phyloP scores from a whole-genome alignment of 2,888 invertebrate species.

The Lathronympha strigana region DNA sequence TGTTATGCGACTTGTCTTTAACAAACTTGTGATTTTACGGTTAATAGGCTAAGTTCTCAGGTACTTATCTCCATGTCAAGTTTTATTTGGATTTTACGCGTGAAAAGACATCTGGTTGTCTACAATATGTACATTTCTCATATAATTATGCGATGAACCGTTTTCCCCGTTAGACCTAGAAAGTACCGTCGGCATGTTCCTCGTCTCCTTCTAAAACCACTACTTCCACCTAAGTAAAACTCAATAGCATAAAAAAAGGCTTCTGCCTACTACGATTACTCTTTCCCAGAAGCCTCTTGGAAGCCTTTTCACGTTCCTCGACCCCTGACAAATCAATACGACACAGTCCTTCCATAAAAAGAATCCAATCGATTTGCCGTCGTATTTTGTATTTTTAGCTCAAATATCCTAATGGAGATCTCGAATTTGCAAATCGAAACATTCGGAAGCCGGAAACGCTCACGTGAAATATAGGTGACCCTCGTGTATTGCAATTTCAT shows the following conservation, averaged over 20 bases:
- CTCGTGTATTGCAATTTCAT: conserved; percentile 40
- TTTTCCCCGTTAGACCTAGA: neutral
- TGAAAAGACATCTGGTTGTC: no score
- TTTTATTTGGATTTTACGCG: no score
- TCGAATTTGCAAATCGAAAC: conserved; percentile 23
- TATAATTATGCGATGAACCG: no score
- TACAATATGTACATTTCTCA: no score
- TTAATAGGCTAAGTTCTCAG: no score
- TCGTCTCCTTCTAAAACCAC: neutral
- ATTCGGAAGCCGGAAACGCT: conserved; percentile 30
- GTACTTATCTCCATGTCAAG: no score
- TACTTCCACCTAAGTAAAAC: neutral
- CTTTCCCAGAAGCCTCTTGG: conserved; percentile 7
- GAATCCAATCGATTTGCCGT: conserved; percentile 22
- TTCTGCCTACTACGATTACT: conserved; percentile 1
- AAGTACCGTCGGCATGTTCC: neutral
- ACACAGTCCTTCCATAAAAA: conserved; percentile 29
- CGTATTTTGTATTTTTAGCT: conserved; percentile 36
- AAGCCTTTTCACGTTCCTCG: conserved; percentile 1
- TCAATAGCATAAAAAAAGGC: neutral
- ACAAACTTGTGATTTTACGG: no score
- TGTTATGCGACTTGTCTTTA: no score
- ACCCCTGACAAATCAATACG: conserved; percentile 23
- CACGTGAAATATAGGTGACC: conserved; percentile 40
- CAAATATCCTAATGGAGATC: conserved; percentile 30